Percentiles rank a stretch among this genome's conserved stretches.
Conservation (phyloP, 2,113 vertebrate species). For the Chelonoidis abingdonii region DNA sequence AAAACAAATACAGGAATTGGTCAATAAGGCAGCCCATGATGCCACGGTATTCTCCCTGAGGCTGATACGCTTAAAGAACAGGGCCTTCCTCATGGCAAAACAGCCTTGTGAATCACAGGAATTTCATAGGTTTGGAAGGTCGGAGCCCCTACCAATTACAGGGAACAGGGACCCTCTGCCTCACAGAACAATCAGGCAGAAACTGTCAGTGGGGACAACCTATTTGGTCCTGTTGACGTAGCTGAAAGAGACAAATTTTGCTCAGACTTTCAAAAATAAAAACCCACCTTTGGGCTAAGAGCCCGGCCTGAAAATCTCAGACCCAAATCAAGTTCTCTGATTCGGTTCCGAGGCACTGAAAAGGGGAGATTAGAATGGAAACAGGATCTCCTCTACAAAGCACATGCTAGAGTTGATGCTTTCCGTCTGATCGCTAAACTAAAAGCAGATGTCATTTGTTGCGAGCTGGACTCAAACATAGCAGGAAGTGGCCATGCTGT, state of each 20-base stretch:
- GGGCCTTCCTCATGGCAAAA: not conserved
- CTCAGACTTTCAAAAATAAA: not conserved
- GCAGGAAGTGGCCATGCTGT: not conserved
- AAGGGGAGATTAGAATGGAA: slow-evolving; percentile 41
- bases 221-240: not conserved
- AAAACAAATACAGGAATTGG: not conserved
- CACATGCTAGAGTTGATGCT: not conserved
- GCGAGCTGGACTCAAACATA: not conserved
- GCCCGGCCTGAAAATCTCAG: not conserved
- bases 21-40: not conserved
- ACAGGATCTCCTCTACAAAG: slow-evolving; percentile 26
- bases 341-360: slow-evolving; percentile 15
- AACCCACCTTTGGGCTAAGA: not conserved
- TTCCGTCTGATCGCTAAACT: not conserved
- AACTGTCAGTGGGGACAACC: accelerated
- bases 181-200: not conserved
- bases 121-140: not conserved
- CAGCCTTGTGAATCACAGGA: accelerated
- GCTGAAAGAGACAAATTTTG: not conserved
- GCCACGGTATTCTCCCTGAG: not conserved
- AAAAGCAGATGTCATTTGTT: not conserved
- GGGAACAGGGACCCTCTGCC: not conserved
- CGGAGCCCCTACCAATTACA: accelerated
- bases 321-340: not conserved
- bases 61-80: not conserved